A percentile compares a stretch with the other conserved stretches of the same genome.
These are phyloP conservation scores for Panulirus ornatus DNA, from an alignment of 1,140 invertebrate species.

Conservation along the genomic window DNA sequence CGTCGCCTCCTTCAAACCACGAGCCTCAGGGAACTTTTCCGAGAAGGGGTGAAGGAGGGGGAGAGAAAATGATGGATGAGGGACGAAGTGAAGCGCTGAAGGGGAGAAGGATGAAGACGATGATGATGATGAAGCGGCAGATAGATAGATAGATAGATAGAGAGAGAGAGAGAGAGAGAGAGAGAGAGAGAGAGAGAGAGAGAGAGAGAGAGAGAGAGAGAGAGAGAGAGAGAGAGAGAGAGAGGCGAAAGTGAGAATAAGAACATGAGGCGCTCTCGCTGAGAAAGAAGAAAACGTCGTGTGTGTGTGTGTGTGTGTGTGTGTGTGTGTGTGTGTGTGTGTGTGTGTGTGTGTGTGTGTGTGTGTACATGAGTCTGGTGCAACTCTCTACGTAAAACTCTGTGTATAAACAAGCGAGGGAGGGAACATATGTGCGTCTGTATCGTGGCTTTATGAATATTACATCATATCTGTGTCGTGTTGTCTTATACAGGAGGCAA, in stretches of 20 bases:
- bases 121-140: too few relatives aligned
- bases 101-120: background rate
- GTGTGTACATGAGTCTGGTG: too few relatives aligned
- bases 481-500: too few relatives aligned
- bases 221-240: conserved; percentile 17
- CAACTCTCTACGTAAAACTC: too few relatives aligned
- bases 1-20: too few relatives aligned
- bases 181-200: conserved; percentile 26
- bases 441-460: too few relatives aligned
- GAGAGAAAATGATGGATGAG: background rate
- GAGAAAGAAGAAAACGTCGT: too few relatives aligned
- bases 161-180: conserved; percentile 29
- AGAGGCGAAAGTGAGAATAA: background rate
- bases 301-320: background rate
- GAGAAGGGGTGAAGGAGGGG: background rate
- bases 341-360: too few relatives aligned
- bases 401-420: too few relatives aligned
- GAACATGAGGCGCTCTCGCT: background rate
- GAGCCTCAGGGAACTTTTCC: too few relatives aligned
- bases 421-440: too few relatives aligned
- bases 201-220: conserved; percentile 17
- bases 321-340: background rate
- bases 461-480: too few relatives aligned
- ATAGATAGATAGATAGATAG: background rate
- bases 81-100: background rate